phyloP scores from a whole-genome alignment of 2,888 invertebrate species.

The Pycnomerus fuliginosus region DNA sequence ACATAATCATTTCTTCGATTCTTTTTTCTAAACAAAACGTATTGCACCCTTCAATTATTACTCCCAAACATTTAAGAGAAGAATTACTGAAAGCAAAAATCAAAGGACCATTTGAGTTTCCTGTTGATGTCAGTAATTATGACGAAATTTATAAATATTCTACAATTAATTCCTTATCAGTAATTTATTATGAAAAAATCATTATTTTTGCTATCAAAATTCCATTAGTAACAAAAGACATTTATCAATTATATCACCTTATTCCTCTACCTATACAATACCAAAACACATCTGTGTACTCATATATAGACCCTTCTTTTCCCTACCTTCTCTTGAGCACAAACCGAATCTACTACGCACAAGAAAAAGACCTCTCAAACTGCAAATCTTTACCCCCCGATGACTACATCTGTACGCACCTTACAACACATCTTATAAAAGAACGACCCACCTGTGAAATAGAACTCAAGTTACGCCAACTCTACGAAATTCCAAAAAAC shows the following conservation, averaged over 20 bases:
- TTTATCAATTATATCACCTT: not conserved
- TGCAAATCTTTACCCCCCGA: not conserved
- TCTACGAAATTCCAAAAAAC: not conserved
- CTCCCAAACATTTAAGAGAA: conserved; percentile 11
- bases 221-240: conserved; percentile 5
- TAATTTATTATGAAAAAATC: conserved; percentile 10
- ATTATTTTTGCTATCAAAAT: conserved; percentile 14
- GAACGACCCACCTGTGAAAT: not conserved
- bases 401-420: not conserved
- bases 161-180: conserved; percentile 4
- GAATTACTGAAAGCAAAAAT: not conserved
- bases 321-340: conserved; percentile 18
- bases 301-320: conserved; percentile 11
- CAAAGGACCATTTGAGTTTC: not conserved
- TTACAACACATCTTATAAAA: not conserved
- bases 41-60: conserved; percentile 10
- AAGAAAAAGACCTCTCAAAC: not conserved
- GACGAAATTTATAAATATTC: conserved; percentile 8
- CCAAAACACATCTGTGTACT: conserved; percentile 7
- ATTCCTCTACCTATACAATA: not conserved
- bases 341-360: conserved; percentile 10
- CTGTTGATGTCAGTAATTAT: not conserved
- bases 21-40: conserved; percentile 13
- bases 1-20: conserved; percentile 8
- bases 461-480: not conserved